phyloP scores from a whole-genome alignment of 2,888 invertebrate genomes.

The Cordilura impudica region DNA sequence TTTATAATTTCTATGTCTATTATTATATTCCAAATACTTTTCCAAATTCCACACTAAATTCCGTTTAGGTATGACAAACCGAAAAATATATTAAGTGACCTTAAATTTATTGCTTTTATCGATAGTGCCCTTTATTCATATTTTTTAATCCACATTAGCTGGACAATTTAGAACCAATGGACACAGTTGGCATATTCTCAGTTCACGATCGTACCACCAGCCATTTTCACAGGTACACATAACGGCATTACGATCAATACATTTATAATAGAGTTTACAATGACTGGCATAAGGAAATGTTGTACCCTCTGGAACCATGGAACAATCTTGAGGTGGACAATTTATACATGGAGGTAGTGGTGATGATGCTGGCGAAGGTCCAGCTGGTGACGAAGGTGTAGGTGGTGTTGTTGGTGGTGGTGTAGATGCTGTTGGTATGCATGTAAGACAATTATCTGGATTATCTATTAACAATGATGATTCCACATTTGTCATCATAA shows the following conservation, averaged over 20 bases:
- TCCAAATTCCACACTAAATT: too few relatives aligned
- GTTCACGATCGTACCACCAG: constrained; percentile 40
- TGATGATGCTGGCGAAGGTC: background rate
- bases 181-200: constrained; percentile 21
- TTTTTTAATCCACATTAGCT: constrained; percentile 10
- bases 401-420: background rate
- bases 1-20: too few relatives aligned
- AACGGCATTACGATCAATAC: background rate
- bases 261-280: constrained; percentile 43
- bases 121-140: background rate
- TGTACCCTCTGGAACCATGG: constrained; percentile 19
- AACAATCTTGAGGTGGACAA: constrained; percentile 28
- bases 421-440: background rate
- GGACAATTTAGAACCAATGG: constrained; percentile 34
- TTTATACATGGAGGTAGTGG: constrained; percentile 15
- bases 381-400: background rate
- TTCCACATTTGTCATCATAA: background rate
- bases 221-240: constrained; percentile 40
- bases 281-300: constrained; percentile 41
- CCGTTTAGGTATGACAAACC: too few relatives aligned
- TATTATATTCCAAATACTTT: too few relatives aligned
- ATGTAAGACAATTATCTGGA: background rate
- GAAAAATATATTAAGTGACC: too few relatives aligned
- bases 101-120: background rate
- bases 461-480: background rate